Base-by-base conservation (phyloP, 2,888 invertebrate genomes). In the Nowickia ferox region DNA sequence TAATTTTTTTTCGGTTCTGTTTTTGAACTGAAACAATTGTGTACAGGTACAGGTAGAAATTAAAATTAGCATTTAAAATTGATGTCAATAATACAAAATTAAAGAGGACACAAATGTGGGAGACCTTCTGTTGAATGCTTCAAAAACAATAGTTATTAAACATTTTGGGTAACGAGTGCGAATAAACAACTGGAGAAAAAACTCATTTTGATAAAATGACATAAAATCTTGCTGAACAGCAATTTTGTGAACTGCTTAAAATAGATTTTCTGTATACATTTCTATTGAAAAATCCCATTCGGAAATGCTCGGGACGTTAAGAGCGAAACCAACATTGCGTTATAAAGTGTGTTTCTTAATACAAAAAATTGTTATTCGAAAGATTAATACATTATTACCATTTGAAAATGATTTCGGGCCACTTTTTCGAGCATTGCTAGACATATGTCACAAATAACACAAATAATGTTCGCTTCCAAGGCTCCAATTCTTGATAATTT, bases 31-130 rank as follows among this genome's bases (percentile, higher is more conserved):
- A 9, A 17, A 48, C 57, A 48, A 57, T 38, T 63, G 15, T 46
- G 30, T 22, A 5, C 65, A 44, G 66, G 30, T 22, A 5, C 65
- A 44, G 66, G 48, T 48, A 42, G 17, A 81, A 74, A 42, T 51
- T 59, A 59, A 59, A 74, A 74, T 81, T 68, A 66, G 66, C 13
- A 65, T 80, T 72, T 72, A 17, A 72, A 80, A 48, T 80, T 72
- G 55, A 80, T 80, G 65, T 57, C 71, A 80, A 80, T 46, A 48
- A 44, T 65, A 72, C 55, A 55, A 72, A 72, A 65, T 71, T 72
- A 10, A 55, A 65, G n/a, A 55, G 48, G 48, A 46, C 19, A 65
- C 40, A 80, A 42, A 42, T 63, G 9, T 59, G 46, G 30, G 40
- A 46, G 55, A 66, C 38, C 40, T 55, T 46, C 11, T 48, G 0